A percentile compares a stretch with the other conserved stretches of the same genome.
Conservation (phyloP, 2,797 vertebrate genomes). For the Mormyrops attenuatus region DNA sequence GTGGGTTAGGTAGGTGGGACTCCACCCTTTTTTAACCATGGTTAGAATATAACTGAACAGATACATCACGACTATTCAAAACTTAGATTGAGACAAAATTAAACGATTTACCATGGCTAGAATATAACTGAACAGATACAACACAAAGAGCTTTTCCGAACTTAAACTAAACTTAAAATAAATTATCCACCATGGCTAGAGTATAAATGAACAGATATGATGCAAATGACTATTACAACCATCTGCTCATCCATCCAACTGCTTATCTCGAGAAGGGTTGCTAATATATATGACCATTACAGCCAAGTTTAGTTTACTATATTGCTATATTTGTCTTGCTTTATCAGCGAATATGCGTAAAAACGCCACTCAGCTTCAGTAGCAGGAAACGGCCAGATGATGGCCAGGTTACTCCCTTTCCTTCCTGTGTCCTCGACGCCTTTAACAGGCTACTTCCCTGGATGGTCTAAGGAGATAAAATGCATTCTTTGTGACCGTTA, state of each 20-base stretch:
- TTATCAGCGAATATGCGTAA: background rate
- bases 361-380: background rate
- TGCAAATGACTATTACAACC: background rate
- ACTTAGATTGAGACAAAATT: no score
- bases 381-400: background rate
- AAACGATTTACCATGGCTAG: background rate
- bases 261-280: background rate
- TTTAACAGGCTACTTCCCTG: background rate
- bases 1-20: background rate
- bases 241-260: background rate
- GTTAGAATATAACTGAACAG: background rate
- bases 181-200: background rate
- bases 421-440: background rate
- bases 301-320: background rate
- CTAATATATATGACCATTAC: background rate
- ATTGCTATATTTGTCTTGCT: background rate
- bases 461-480: background rate
- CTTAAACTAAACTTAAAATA: background rate
- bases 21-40: background rate
- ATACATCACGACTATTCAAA: no score
- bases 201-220: background rate
- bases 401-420: background rate
- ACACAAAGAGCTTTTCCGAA: background rate
- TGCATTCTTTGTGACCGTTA: background rate
- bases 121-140: background rate